Conservation (phyloP, 2,888 invertebrate species). For the Agriopis leucophaearia region DNA sequence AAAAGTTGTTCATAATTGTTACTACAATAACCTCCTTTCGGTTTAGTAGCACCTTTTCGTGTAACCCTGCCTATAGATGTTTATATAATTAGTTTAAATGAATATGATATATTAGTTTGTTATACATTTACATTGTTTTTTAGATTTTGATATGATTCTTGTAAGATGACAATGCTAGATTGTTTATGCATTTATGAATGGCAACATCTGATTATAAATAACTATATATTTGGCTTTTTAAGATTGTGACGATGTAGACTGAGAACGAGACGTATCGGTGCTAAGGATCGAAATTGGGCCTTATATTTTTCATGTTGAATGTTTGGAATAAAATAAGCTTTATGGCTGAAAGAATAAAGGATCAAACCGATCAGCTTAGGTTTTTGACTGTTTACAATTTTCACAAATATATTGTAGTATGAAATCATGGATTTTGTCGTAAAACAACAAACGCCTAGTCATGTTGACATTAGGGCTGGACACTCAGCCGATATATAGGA, state of each 20-base stretch:
- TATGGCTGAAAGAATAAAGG: background rate
- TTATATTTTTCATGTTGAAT: constrained; percentile 49
- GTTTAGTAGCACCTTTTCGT: too few relatives aligned
- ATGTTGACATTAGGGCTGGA: too few relatives aligned
- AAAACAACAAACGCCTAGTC: background rate
- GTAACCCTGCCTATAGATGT: constrained; percentile 4
- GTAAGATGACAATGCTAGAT: constrained; percentile 36
- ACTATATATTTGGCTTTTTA: background rate
- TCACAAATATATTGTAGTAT: constrained; percentile 9
- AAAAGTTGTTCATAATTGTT: too few relatives aligned
- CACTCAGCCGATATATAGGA: too few relatives aligned
- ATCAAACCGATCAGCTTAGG: background rate
- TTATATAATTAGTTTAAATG: constrained; percentile 32
- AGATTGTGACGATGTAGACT: constrained; percentile 62
- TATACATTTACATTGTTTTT: constrained; percentile 36
- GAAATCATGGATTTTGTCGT: background rate
- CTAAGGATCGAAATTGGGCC: constrained; percentile 52
- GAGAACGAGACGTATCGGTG: constrained; percentile 55
- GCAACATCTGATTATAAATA: constrained; percentile 32
- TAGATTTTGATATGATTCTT: constrained; percentile 38
- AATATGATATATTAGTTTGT: constrained; percentile 22
- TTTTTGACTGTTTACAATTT: constrained; percentile 8
- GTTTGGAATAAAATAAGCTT: constrained; percentile 24
- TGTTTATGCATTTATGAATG: constrained; percentile 42
- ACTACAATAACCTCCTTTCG: too few relatives aligned